phyloP scores from a whole-genome alignment of 2,797 vertebrate species.

The Tolypeutes matacus region DNA sequence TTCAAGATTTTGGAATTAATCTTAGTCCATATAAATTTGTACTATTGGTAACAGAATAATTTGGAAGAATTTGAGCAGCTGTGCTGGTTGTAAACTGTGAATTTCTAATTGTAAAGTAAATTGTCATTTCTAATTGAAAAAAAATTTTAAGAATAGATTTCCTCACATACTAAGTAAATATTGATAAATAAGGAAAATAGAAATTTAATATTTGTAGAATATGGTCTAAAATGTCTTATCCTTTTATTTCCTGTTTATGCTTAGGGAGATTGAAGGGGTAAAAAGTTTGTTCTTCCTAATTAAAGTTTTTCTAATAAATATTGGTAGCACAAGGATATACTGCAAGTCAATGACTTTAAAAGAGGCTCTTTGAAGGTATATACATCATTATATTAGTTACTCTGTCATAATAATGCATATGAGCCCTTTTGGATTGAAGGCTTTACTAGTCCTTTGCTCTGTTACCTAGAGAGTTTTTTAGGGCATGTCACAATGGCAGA shows the following conservation, averaged over 20 bases:
- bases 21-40: constrained; percentile 83
- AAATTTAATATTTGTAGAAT: constrained; percentile 80
- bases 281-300: constrained; percentile 46
- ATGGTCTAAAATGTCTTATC: constrained; percentile 78
- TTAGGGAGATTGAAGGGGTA: constrained; percentile 55
- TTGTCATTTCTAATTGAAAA: constrained; percentile 79
- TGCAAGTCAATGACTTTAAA: constrained; percentile 59
- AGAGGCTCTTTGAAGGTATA: constrained; percentile 14
- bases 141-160: constrained; percentile 70
- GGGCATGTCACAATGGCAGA: not conserved
- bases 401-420: not conserved
- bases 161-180: constrained; percentile 75
- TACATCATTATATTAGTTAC: not conserved
- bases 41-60: constrained; percentile 83
- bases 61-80: constrained; percentile 85
- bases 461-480: constrained; percentile 60
- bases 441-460: constrained; percentile 58
- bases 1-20: constrained; percentile 84
- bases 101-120: constrained; percentile 84
- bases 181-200: constrained; percentile 79
- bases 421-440: constrained; percentile 33
- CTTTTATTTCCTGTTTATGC: constrained; percentile 75
- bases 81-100: constrained; percentile 86
- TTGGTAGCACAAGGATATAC: constrained; percentile 62
- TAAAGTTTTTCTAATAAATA: constrained; percentile 67